Evolutionary conservation across 1,140 invertebrate genomes (phyloP).

Genomic region (Nasonia longicornis): DNA sequence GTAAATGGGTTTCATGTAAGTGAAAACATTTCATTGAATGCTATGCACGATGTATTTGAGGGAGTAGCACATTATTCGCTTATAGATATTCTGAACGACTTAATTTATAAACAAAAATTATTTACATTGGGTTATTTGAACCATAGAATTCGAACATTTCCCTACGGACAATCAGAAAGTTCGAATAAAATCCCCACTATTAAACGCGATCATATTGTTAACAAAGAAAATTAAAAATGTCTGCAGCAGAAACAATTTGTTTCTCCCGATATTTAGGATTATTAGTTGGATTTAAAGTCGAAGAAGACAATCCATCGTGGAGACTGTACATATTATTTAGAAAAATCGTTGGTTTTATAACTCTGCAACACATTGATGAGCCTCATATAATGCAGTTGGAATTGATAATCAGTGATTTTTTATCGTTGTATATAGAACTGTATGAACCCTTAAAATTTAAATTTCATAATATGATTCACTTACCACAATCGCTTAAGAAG

Average conservation of each 20-base stretch:
- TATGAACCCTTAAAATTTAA: background rate
- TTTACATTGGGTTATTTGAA: constrained; percentile 11
- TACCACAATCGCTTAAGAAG: background rate
- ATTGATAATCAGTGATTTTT: background rate
- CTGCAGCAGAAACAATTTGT: background rate
- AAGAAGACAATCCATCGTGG: background rate
- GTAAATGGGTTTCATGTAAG: background rate
- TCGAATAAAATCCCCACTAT: constrained; percentile 22
- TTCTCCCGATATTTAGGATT: background rate
- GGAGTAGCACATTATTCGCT: background rate
- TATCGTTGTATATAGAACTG: background rate
- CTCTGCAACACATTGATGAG: background rate
- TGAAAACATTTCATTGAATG: background rate
- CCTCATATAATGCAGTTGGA: background rate
- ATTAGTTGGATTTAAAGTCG: background rate
- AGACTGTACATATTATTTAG: background rate
- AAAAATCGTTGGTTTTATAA: constrained; percentile 9
- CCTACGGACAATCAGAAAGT: background rate
- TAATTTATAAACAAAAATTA: background rate
- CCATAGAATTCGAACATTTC: background rate
- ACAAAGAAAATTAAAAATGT: constrained; percentile 14
- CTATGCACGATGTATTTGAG: constrained; percentile 13
- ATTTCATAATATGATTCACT: constrained; percentile 7
- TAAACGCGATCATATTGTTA: background rate
- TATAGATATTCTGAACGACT: background rate